These are phyloP conservation scores for Argyrosomus japonicus DNA, from an alignment of 2,113 vertebrate genomes.

Conservation along the genomic window DNA sequence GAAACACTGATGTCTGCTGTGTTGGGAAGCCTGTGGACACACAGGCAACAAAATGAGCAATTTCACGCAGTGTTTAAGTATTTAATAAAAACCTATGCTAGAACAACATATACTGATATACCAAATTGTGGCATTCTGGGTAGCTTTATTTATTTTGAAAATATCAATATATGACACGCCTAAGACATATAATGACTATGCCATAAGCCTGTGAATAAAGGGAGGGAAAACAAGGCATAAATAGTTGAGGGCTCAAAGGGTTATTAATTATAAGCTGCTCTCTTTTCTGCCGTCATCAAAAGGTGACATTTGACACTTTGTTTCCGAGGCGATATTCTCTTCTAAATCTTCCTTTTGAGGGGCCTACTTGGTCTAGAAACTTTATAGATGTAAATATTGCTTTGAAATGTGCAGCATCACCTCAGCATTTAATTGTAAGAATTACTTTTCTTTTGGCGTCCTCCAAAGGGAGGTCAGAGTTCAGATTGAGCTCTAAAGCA, in stretches of 20 bases:
- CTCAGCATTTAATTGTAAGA: background rate
- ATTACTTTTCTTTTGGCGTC: background rate
- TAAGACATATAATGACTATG: background rate
- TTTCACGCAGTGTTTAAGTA: background rate
- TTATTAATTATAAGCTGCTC: background rate
- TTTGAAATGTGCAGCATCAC: background rate
- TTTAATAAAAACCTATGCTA: background rate
- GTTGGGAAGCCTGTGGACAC: background rate
- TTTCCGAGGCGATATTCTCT: too few relatives aligned
- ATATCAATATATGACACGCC: background rate
- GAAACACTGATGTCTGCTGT: background rate
- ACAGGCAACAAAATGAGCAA: background rate
- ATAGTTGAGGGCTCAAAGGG: background rate
- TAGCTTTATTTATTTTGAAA: background rate
- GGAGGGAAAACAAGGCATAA: background rate
- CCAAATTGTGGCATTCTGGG: background rate
- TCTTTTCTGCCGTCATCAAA: background rate
- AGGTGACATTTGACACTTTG: background rate
- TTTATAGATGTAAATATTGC: background rate
- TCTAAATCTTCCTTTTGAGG: background rate
- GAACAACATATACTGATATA: background rate
- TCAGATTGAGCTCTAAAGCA: background rate
- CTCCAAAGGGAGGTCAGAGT: conserved; percentile 15
- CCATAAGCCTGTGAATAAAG: background rate
- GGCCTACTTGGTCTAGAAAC: background rate